Evolutionary conservation across 2,797 vertebrate species (phyloP), one percentile per base, ranked within the genome.

Genomic region (Passerculus sandwichensis): DNA sequence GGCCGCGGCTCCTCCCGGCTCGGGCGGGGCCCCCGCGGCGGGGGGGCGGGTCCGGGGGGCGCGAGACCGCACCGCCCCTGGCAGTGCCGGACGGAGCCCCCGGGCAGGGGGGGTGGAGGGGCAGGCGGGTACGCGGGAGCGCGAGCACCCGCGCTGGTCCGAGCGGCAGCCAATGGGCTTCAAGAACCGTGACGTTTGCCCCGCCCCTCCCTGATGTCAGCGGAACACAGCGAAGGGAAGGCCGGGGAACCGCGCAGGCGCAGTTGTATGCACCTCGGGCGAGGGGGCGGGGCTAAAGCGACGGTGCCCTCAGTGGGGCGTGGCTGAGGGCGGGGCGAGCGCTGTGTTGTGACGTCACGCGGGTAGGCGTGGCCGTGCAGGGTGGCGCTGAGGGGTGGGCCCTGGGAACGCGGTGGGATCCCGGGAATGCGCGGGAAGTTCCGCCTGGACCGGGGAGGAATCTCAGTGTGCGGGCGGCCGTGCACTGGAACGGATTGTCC

Each of bases 321-420:
- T 0, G 65, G 34, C 42, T 3, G 6, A 1, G 3, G 53, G 23
- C 6, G 47, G 15, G 2, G 9, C 20, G 4, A 1, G 8, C 0
- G 0, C 2, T 1, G 1, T 0, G 2, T 0, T 1, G 38, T 0
- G 2, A 1, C 16, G 48, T 11, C 10, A 11, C 0, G 1, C 0
- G 0, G 1, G 1, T 1, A 44, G 14, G 61, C 36, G 66, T 5
- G 27, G 15, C 8, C 14, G 0, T 1, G 6, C 4, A 0, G 53
- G 25, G 54, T 0, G 30, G 13, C 0, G 8, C 26, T 23, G 61
- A 15, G 40, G 30, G 17, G 32, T 2, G 21, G 53, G 22, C 15
- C 7, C 7, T 15, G 29, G 6, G 27, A 19, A 2, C 2, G 2
- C 4, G 11, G 2, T 8, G 30, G 1, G 6, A 0, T 2, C 12